These are phyloP conservation scores for Bunonema sp. DNA, from an alignment of 2,888 invertebrate species.

Conservation along the genomic window DNA sequence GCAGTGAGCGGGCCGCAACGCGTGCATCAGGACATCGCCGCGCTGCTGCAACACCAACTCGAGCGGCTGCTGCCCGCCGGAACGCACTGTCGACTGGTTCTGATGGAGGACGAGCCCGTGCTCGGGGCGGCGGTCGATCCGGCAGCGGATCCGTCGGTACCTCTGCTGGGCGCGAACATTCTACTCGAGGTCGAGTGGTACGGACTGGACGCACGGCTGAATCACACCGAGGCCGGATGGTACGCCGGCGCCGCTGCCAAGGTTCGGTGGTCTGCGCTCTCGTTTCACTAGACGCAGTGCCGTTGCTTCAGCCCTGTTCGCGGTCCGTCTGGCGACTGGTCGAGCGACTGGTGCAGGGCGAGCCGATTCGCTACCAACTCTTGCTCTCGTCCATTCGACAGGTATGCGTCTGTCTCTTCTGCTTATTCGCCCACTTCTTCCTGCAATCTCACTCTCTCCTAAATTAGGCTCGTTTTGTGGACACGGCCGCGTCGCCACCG, in stretches of 20 bases:
- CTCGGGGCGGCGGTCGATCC: no score
- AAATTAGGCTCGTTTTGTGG: no score
- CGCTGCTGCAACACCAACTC: conserved; percentile 29
- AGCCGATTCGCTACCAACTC: conserved; percentile 31
- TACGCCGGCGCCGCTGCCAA: conserved; percentile 33
- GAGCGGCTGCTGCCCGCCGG: conserved; percentile 23
- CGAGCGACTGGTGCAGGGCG: conserved; percentile 21
- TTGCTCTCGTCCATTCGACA: conserved; percentile 37
- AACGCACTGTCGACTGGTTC: conserved; percentile 1
- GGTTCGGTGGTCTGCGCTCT: conserved; percentile 7
- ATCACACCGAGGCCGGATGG: conserved; percentile 26
- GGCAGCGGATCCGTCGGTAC: no score
- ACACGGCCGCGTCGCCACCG: no score
- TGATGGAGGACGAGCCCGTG: not conserved
- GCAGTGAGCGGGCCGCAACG: conserved; percentile 17
- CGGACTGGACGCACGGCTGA: conserved; percentile 22
- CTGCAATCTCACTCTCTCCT: no score
- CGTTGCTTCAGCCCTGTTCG: conserved; percentile 24
- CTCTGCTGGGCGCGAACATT: no score
- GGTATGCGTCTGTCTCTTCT: no score
- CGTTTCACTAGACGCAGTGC: not conserved
- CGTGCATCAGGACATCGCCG: conserved; percentile 26
- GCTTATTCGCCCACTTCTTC: no score
- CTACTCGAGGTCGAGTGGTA: conserved; percentile 35
- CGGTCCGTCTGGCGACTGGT: conserved; percentile 26